Evolutionary conservation across 2,888 invertebrate species (phyloP), one percentile per base, ranked within the genome.

Genomic region (Lissocephala sabroskyi): DNA sequence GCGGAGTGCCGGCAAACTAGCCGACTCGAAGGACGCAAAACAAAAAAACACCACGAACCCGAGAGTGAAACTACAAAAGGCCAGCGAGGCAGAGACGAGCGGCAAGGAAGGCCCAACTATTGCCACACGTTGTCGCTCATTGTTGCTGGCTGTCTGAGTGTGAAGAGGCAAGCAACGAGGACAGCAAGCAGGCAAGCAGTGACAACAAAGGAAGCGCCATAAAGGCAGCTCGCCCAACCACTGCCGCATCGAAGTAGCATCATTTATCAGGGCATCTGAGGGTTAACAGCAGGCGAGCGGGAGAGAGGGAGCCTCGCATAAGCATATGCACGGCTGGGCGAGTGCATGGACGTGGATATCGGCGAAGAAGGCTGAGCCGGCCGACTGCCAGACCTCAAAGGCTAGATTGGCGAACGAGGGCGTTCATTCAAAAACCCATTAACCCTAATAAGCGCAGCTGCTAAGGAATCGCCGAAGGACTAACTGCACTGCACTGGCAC

Each of bases 361-460:
- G 3, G 23, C 7, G 7, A 23, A 23, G 23, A 23, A 23, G 23
- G 7, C 23, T 5, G 23, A 23, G 23, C 3, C n/a, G n/a, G n/a
- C n/a, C n/a, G 23, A 23, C 23, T 5, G 23, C 7, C 23, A 23
- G 23, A 23, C 23, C 56, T 66, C 73, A 75, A 75, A 73, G 68
- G 65, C 73, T 76, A 62, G 62, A n/a, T n/a, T n/a, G n/a, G n/a
- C n/a, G n/a, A n/a, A n/a, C n/a, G n/a, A 54, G 66, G 63, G 67
- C 66, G 64, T 59, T 70, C 65, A 64, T 75, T 79, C 62, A 75
- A 66, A 70, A 65, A 77, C 53, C 65, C 62, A 79, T 79, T 77
- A 80, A 65, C 61, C 71, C 64, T 66, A 66, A 64, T 68, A 63
- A 71, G 73, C 49, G 39, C 39, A 49, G 33, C 18, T 37, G n/a